Evolutionary conservation across 2,888 invertebrate genomes (phyloP), one percentile per base, ranked within the genome.

Genomic region (Gandaritis pyraliata): DNA sequence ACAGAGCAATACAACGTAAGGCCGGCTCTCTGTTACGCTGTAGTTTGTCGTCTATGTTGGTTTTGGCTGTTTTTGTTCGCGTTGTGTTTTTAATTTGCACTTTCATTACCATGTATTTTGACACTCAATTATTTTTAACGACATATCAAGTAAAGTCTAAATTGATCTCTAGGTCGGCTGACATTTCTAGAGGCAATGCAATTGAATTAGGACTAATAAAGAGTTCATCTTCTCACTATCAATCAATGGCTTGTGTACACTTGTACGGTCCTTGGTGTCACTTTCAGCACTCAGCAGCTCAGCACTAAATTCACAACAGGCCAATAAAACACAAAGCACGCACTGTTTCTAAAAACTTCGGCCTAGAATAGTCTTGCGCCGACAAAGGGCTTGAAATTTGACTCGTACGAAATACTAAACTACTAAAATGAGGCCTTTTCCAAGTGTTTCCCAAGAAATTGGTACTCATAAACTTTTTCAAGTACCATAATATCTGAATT

Each of bases 31-130:
- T 75, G 74, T 72, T 67, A 69, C 69, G 68, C 72, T 74, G 72
- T 68, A 72, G 74, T 75, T 64, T 71, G 70, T 70, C 72, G 72
- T 68, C 74, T 75, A 70, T 76, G 74, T 78, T 75, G 71, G 74
- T 70, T 72, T 71, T 72, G 66, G 66, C 65, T 73, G 66, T 69
- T 72, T 72, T 73, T 66, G 38, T 72, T 75, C 62, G 80, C 78
- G 78, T 82, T 78, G 72, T 79, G 65, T 64, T 46, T 78, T 73
- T 83, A 77, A 78, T 83, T 85, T 83, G 84, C 84, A 78, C 80
- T 73, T 73, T 73, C 81, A 82, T 81, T 73, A 54, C 77, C 79
- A 80, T 73, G 58, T 69, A 75, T 53, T 51, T 49, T 36, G 16
- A 50, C 55, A 64, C 61, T 59, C 61, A 68, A 5, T 63, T 46